Percentiles rank a stretch among this genome's conserved stretches.
Conservation (phyloP, 2,888 invertebrate genomes). For the Ectropis crepuscularia region DNA sequence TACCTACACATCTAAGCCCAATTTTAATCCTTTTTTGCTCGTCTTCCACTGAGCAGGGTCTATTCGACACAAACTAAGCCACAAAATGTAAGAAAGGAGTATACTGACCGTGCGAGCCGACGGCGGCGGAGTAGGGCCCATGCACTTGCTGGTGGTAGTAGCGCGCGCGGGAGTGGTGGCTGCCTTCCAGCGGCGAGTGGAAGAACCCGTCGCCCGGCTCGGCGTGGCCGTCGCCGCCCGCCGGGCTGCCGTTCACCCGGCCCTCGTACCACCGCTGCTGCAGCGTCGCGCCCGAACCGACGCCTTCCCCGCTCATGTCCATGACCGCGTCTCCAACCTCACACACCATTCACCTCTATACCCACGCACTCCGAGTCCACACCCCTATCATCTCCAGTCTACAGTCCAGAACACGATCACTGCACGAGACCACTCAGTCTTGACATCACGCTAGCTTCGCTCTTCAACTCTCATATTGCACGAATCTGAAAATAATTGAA, state of each 20-base stretch:
- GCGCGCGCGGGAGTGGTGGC: conserved; percentile 81
- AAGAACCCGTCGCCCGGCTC: conserved; percentile 83
- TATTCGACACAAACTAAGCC: too few relatives aligned
- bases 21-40: too few relatives aligned
- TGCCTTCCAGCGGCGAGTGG: conserved; percentile 83
- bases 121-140: conserved; percentile 82
- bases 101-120: conserved; percentile 80
- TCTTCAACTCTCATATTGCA: conserved; percentile 59
- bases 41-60: too few relatives aligned
- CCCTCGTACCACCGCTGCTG: conserved; percentile 85
- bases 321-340: conserved; percentile 77
- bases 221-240: conserved; percentile 76
- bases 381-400: conserved; percentile 74
- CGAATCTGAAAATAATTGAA: conserved; percentile 64
- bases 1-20: too few relatives aligned
- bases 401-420: conserved; percentile 51
- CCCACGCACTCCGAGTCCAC: conserved; percentile 78
- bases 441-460: conserved; percentile 51
- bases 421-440: conserved; percentile 55
- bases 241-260: conserved; percentile 83
- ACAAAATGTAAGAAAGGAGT: conserved; percentile 30
- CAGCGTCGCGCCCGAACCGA: conserved; percentile 73
- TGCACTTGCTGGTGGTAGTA: conserved; percentile 86
- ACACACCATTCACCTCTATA: conserved; percentile 83
- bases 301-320: conserved; percentile 82